Percentiles rank a stretch among this genome's conserved stretches.
Evolutionary conservation across 1,140 invertebrate species (phyloP).

Genomic region (Lepidurus packardi): DNA sequence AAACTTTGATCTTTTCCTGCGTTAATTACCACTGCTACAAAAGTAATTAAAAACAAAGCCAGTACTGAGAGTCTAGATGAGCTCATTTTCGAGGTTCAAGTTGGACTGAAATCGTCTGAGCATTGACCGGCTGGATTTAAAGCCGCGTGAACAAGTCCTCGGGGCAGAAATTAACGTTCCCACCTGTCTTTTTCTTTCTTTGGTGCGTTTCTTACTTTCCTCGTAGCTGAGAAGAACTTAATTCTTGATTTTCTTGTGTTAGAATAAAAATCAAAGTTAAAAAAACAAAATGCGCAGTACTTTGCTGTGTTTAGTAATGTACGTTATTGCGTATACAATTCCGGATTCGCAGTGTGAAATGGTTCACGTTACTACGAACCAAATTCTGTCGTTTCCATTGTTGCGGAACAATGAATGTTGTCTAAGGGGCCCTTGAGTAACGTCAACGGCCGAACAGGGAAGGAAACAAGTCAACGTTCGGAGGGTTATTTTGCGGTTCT

Average conservation of each 20-base stretch:
- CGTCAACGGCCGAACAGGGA: conserved; percentile 1
- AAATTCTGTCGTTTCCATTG: neutral
- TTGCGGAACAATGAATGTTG: neutral
- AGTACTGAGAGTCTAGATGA: neutral
- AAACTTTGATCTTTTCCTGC: neutral
- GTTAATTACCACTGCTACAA: neutral
- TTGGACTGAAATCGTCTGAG: neutral
- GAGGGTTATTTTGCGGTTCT: neutral
- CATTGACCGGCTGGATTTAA: conserved; percentile 9
- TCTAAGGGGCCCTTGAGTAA: neutral
- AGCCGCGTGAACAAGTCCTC: neutral
- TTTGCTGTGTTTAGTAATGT: neutral
- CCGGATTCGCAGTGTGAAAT: neutral
- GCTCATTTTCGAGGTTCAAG: neutral
- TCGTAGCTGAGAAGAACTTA: too few species aligned
- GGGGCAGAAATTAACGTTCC: neutral
- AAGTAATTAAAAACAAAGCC: neutral
- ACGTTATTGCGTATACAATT: neutral
- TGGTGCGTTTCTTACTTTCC: neutral
- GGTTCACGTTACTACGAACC: neutral
- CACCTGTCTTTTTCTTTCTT: neutral
- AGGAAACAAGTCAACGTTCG: neutral
- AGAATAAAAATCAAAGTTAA: too few species aligned
- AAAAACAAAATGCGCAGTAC: too few species aligned
- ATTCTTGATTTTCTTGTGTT: too few species aligned